phyloP scores from a whole-genome alignment of 2,797 vertebrate genomes.

The Anomalospiza imberbis region DNA sequence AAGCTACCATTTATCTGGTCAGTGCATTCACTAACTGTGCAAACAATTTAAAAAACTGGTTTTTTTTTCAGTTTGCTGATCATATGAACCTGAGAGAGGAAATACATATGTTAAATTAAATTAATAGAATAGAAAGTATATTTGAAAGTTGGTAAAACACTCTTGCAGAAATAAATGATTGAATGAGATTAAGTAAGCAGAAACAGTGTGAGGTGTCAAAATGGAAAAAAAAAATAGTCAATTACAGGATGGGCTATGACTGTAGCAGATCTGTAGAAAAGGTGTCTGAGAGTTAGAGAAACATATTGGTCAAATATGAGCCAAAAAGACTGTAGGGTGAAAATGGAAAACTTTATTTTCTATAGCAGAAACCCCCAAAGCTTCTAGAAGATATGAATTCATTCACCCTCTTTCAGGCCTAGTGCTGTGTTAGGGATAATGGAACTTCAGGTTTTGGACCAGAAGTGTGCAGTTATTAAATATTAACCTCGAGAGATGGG shows the following conservation, averaged over 20 bases:
- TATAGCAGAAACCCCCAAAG: rapidly evolving
- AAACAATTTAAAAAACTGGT: not conserved
- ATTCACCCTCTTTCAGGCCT: not conserved
- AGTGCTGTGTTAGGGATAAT: not conserved
- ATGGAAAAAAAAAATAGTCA: not conserved
- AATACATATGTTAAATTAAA: not conserved
- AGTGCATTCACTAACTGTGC: not conserved
- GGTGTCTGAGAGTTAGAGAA: not conserved
- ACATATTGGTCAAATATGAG: not conserved
- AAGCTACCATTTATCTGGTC: not conserved
- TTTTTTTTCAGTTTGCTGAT: not conserved
- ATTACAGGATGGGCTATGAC: not conserved
- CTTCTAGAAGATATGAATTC: not conserved
- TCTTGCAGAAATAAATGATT: not conserved
- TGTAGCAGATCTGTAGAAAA: not conserved
- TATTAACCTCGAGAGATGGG: not conserved
- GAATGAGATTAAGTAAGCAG: not conserved
- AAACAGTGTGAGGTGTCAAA: not conserved
- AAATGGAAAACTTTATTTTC: not conserved
- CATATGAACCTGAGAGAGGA: not conserved
- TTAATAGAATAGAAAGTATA: not conserved
- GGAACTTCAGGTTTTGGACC: not conserved
- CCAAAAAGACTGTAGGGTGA: not conserved
- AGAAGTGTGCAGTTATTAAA: not conserved
- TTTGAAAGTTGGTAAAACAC: not conserved